Conservation (phyloP, 2,888 invertebrate species). For the Gordius sp. region DNA sequence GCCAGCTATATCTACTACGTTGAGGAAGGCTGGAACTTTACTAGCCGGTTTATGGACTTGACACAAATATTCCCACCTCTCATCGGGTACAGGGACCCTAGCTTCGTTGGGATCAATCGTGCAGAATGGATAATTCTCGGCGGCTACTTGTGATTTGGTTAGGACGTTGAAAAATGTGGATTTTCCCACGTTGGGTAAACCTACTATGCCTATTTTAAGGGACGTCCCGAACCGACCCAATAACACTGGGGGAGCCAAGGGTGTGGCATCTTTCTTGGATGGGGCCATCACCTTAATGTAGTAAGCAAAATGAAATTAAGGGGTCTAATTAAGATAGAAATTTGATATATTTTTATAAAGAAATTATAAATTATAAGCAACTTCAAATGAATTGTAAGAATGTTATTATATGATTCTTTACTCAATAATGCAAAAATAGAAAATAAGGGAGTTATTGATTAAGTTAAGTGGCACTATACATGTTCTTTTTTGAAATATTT, state of each 20-base stretch:
- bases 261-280: neutral
- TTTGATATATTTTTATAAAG: too few relatives aligned
- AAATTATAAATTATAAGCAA: too few relatives aligned
- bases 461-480: too few relatives aligned
- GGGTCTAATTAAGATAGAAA: too few relatives aligned
- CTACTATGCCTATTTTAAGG: constrained; percentile 42
- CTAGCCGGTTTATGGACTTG: constrained; percentile 58
- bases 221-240: constrained; percentile 8
- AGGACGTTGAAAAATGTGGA: constrained; percentile 97
- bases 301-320: too few relatives aligned
- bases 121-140: constrained; percentile 98
- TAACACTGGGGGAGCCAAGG: neutral
- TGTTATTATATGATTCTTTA: too few relatives aligned
- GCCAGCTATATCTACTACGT: constrained; percentile 92
- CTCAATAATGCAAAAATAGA: too few relatives aligned
- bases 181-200: constrained; percentile 88
- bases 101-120: constrained; percentile 99
- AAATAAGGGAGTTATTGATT: too few relatives aligned
- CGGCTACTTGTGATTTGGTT: constrained; percentile 81
- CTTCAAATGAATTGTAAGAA: too few relatives aligned
- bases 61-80: constrained; percentile 65
- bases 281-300: too few relatives aligned
- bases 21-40: constrained; percentile 68
- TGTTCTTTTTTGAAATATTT: too few relatives aligned
- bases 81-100: constrained; percentile 89